phyloP scores from a whole-genome alignment of 2,797 vertebrate species.

The Xerus rutilus region DNA sequence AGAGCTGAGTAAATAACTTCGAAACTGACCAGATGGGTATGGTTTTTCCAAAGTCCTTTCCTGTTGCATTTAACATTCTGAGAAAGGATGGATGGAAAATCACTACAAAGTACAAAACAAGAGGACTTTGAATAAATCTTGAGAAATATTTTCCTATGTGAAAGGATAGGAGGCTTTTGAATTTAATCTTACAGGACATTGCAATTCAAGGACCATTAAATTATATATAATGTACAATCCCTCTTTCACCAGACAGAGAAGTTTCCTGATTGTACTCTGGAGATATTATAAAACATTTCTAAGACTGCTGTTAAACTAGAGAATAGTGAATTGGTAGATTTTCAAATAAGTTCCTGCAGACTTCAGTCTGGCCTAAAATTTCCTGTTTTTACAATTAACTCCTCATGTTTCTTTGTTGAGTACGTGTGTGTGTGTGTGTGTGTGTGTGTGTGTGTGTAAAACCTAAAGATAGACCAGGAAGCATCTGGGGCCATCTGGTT shows the following conservation, averaged over 20 bases:
- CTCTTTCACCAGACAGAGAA: conserved; percentile 77
- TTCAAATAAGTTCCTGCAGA: conserved; percentile 84
- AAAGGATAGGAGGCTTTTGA: conserved; percentile 67
- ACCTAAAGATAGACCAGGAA: conserved; percentile 79
- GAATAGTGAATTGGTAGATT: conserved; percentile 80
- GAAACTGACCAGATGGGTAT: not conserved
- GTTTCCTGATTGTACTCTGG: conserved; percentile 76
- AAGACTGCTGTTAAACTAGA: conserved; percentile 80
- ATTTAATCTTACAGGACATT: conserved; percentile 69
- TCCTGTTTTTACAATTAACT: conserved; percentile 85
- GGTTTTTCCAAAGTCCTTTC: conserved; percentile 59
- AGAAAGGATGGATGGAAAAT: conserved; percentile 65
- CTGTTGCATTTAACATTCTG: conserved; percentile 58
- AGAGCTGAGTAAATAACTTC: conserved; percentile 17
- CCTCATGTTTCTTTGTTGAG: conserved; percentile 80
- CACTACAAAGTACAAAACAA: conserved; percentile 47
- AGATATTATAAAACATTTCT: conserved; percentile 86
- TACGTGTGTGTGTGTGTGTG: conserved; percentile 39
- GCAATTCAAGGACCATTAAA: conserved; percentile 72
- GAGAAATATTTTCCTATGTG: conserved; percentile 56
- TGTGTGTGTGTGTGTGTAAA: conserved; percentile 42
- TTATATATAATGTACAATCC: conserved; percentile 53
- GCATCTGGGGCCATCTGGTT: conserved; percentile 73
- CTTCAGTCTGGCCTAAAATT: conserved; percentile 79
- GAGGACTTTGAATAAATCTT: conserved; percentile 54